Evolutionary conservation across 2,113 vertebrate genomes (phyloP).

Genomic region (Microcebus murinus): DNA sequence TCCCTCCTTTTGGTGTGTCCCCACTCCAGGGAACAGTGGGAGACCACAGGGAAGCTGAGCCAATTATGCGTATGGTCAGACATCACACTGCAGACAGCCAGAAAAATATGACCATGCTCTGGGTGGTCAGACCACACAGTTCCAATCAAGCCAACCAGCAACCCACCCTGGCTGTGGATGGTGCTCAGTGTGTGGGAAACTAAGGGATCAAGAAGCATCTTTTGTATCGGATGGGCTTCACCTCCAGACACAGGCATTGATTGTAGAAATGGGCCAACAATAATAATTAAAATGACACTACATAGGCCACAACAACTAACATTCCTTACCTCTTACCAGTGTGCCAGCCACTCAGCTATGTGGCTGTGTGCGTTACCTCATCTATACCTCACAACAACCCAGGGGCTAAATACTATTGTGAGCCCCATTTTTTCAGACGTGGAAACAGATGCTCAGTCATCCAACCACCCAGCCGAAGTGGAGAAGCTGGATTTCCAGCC

Average conservation of each 20-base stretch:
- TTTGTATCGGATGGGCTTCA: neutral
- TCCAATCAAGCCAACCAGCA: neutral
- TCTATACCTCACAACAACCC: neutral
- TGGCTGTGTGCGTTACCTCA: neutral
- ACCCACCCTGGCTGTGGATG: neutral
- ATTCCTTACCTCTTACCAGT: neutral
- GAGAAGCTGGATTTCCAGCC: neutral
- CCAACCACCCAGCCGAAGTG: neutral
- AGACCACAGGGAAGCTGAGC: neutral
- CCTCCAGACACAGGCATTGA: neutral
- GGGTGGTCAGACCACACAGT: neutral
- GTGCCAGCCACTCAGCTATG: neutral
- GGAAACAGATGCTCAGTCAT: slow-evolving; percentile 13
- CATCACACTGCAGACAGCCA: neutral
- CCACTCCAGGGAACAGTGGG: neutral
- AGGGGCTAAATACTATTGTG: neutral
- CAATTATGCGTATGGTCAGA: neutral
- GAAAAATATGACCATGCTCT: neutral
- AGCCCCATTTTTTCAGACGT: neutral
- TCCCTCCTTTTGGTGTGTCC: neutral
- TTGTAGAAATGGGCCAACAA: neutral
- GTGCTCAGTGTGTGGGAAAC: neutral
- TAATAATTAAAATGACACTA: slow-evolving; percentile 30
- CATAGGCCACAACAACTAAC: neutral
- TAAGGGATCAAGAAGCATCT: neutral